Percentiles rank a stretch among this genome's conserved stretches.
Conservation (phyloP, 2,113 vertebrate species). For the Dendrocopos noguchii region DNA sequence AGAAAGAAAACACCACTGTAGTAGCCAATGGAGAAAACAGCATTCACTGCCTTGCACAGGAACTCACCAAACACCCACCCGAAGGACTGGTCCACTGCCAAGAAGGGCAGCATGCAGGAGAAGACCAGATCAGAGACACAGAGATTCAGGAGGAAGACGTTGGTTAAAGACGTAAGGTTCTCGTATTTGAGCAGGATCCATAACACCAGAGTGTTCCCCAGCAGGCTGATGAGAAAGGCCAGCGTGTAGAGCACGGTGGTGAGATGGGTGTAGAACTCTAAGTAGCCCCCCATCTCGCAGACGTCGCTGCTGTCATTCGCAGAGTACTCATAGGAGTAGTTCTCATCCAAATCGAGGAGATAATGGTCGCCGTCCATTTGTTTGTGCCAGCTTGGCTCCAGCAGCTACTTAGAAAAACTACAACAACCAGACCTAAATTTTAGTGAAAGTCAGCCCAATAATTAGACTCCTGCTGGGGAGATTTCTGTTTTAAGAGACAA, state of each 20-base stretch:
- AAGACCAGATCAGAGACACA: conserved; percentile 89
- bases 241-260: conserved; percentile 79
- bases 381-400: neutral
- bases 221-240: conserved; percentile 82
- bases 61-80: conserved; percentile 83
- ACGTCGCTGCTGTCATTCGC: neutral
- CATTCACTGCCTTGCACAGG: conserved; percentile 81
- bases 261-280: conserved; percentile 46
- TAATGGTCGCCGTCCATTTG: conserved; percentile 39
- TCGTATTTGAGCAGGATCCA: conserved; percentile 87
- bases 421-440: neutral
- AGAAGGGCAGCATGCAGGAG: conserved; percentile 86
- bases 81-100: conserved; percentile 71
- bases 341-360: neutral
- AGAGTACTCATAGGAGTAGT: neutral
- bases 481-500: conserved; percentile 7
- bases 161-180: conserved; percentile 86
- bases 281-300: conserved; percentile 68
- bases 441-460: neutral
- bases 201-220: conserved; percentile 89
- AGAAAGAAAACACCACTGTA: conserved; percentile 89
- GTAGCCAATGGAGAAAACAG: conserved; percentile 86
- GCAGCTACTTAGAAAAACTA: neutral
- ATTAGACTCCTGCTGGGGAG: neutral
- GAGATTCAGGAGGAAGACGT: conserved; percentile 89